These are phyloP conservation scores for Phrynocephalus vlangalii DNA, from an alignment of 2,797 vertebrate species.

Conservation along the genomic window DNA sequence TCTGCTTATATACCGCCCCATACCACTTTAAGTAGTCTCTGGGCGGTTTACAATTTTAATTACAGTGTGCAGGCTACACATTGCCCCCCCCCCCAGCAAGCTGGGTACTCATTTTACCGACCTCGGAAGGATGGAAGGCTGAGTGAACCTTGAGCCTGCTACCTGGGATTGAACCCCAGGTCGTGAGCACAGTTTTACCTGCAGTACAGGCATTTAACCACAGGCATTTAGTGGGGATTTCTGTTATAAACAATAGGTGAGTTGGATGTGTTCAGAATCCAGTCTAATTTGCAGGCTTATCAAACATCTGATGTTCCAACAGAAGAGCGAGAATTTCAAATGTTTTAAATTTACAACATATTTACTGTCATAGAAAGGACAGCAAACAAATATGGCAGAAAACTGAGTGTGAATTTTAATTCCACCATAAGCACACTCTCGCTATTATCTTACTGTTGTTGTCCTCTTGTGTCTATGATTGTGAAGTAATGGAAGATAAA, in stretches of 20 bases:
- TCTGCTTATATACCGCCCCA: too few species aligned
- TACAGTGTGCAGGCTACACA: too few species aligned
- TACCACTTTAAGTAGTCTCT: too few species aligned
- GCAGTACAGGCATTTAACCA: too few species aligned
- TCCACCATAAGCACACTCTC: not conserved
- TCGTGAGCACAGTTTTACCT: too few species aligned
- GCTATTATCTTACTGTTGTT: too few species aligned
- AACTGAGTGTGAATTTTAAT: not conserved
- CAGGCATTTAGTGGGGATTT: not conserved
- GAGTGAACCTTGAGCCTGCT: too few species aligned
- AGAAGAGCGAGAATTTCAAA: not conserved
- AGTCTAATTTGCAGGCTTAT: not conserved
- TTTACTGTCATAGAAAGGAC: not conserved
- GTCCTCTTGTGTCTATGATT: not conserved
- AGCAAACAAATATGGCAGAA: conserved; percentile 4
- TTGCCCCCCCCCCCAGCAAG: too few species aligned
- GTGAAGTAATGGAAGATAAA: not conserved
- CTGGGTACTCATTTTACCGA: too few species aligned
- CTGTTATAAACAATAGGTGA: not conserved
- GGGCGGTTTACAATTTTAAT: too few species aligned
- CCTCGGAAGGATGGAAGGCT: too few species aligned
- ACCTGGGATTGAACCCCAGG: too few species aligned
- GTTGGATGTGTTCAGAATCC: not conserved
- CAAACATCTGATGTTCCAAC: conserved; percentile 2
- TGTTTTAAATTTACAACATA: conserved; percentile 30